Percentiles rank a stretch among this genome's conserved stretches.
phyloP scores from a whole-genome alignment of 2,888 invertebrate genomes.

The Andrena camellia region DNA sequence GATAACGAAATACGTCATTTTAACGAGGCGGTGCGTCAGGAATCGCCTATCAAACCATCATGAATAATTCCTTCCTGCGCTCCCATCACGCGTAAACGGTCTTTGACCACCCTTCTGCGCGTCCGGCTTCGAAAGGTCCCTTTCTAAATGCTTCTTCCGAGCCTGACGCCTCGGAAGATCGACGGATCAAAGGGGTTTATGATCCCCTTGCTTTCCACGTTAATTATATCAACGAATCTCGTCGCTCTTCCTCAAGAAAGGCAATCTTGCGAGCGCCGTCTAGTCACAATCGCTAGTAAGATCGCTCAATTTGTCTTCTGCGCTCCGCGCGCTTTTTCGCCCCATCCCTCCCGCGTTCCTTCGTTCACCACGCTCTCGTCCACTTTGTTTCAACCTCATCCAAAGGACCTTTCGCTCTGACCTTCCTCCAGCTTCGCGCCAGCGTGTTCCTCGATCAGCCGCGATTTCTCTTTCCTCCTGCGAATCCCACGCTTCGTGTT shows the following conservation, averaged over 20 bases:
- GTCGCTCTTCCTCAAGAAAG: not conserved
- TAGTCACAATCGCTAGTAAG: not conserved
- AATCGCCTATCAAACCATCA: conserved; percentile 48
- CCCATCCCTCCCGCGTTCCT: not conserved
- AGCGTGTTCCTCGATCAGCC: conserved; percentile 1
- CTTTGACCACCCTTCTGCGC: not conserved
- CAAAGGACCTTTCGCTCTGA: not conserved
- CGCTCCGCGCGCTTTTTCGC: not conserved
- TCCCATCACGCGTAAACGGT: conserved; percentile 43
- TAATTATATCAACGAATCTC: conserved; percentile 18
- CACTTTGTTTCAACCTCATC: conserved; percentile 7
- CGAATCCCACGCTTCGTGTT: conserved; percentile 2
- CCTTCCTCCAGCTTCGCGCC: not conserved
- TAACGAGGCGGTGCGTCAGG: conserved; percentile 56
- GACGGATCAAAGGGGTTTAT: not conserved
- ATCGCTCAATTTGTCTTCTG: not conserved
- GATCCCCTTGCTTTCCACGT: conserved; percentile 8
- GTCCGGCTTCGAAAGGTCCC: conserved; percentile 4
- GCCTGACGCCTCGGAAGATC: not conserved
- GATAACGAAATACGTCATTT: conserved; percentile 64
- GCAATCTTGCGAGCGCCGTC: not conserved
- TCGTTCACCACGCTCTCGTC: not conserved
- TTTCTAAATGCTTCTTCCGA: conserved; percentile 11
- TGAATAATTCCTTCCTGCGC: conserved; percentile 65
- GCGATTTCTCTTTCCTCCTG: not conserved